A percentile compares a stretch with the other conserved stretches of the same genome.
Conservation (phyloP, 2,888 invertebrate genomes). For the Agrypnus murinus region DNA sequence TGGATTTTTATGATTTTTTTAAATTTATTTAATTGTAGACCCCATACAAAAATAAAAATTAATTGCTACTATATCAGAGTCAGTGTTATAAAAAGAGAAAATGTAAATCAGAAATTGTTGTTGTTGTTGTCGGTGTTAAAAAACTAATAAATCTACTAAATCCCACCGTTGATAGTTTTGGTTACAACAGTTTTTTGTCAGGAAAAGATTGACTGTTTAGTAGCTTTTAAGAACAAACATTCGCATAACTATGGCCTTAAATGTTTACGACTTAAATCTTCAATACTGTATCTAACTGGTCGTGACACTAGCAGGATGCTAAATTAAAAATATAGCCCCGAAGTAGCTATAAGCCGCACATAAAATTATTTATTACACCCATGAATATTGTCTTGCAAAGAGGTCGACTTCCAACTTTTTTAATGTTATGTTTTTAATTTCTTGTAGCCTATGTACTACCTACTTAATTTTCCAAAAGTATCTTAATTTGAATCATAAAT, state of each 20-base stretch:
- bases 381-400: too few relatives aligned
- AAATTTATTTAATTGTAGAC: background rate
- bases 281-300: constrained; percentile 10
- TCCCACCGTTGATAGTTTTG: constrained; percentile 6
- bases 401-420: too few relatives aligned
- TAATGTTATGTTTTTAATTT: too few relatives aligned
- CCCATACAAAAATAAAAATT: too few relatives aligned
- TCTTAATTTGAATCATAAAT: too few relatives aligned
- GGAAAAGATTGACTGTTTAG: constrained; percentile 1
- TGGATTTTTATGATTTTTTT: constrained; percentile 8
- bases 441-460: too few relatives aligned
- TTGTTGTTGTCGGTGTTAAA: background rate
- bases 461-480: too few relatives aligned
- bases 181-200: background rate
- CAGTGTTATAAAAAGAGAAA: too few relatives aligned
- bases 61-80: too few relatives aligned
- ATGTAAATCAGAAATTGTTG: too few relatives aligned
- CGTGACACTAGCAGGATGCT: constrained; percentile 12
- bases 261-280: constrained; percentile 12
- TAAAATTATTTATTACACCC: constrained; percentile 17
- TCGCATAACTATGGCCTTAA: background rate
- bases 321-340: constrained; percentile 17
- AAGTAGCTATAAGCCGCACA: constrained; percentile 19
- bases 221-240: background rate
- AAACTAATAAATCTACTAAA: background rate